Conservation (phyloP, 2,797 vertebrate species). For the Manis pentadactyla region DNA sequence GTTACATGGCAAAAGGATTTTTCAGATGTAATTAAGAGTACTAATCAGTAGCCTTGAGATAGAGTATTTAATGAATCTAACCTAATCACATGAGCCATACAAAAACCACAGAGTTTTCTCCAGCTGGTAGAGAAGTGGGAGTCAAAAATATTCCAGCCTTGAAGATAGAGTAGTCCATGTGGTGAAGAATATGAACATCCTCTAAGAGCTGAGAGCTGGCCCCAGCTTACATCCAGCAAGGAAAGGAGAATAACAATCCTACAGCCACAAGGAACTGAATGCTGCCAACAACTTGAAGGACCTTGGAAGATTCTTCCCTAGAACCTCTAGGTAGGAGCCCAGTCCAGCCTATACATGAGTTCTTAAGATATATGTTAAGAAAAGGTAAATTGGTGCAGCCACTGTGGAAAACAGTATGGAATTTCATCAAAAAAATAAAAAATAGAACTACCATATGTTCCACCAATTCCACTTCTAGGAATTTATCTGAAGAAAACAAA, state of each 20-base stretch:
- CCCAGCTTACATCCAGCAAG: neutral
- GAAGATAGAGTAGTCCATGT: neutral
- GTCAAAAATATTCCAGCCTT: neutral
- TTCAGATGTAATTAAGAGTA: neutral
- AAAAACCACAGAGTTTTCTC: conserved; percentile 1
- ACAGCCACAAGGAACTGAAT: neutral
- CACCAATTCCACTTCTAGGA: no score
- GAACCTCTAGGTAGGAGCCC: neutral
- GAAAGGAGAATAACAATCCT: neutral
- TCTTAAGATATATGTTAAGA: neutral
- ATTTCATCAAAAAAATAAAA: no score
- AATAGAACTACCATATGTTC: no score
- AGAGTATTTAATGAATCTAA: neutral
- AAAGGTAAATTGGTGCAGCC: neutral
- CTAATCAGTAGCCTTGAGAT: neutral
- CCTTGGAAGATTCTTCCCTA: neutral
- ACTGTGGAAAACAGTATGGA: no score
- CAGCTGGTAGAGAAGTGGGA: neutral
- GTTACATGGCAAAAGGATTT: neutral
- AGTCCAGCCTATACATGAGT: neutral
- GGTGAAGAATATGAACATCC: neutral
- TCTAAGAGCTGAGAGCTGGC: neutral
- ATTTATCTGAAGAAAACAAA: no score
- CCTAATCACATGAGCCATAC: neutral
- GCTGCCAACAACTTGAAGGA: neutral